Evolutionary conservation across 2,797 vertebrate species (phyloP), one percentile per base, ranked within the genome.

Genomic region (Linurgus olivaceus): DNA sequence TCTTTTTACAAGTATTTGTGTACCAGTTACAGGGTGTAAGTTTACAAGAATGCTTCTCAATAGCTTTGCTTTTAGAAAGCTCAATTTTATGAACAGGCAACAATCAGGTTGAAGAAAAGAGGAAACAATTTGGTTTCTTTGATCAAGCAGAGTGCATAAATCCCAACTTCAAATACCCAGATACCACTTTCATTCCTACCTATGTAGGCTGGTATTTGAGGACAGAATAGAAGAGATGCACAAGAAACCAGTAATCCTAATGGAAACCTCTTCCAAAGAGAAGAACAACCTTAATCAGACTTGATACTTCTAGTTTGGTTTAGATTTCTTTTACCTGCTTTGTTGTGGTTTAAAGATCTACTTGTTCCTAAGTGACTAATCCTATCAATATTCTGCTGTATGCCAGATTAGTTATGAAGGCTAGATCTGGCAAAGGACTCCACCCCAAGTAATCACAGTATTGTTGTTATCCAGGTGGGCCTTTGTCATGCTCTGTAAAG

Each of bases 31-130:
- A 48, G 37, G 51, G 26, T 65, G 7, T 84, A 66, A 77, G 28
- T 77, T 92, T 81, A 68, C 71, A 81, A 75, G 11, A 29, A 59
- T 45, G 21, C 38, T 59, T 73, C 29, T 72, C 38, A 68, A 44
- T 63, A 90, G 17, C 18, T 83, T 93, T 91, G 35, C 29, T 89
- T 96, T 70, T 77, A 42, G 61, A 87, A 93, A 81, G 21, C n/a
- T 24, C 9, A 20, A 0, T 76, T 84, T 17, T 6, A 29, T 8
- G 3, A 74, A 55, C 11, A 74, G 67, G 42, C 14, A 44, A 20
- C 47, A 48, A 58, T 66, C 35, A 45, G 14, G n/a, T n/a, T n/a
- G n/a, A n/a, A n/a, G n/a, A n/a, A n/a, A n/a, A n/a, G n/a, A n/a
- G n/a, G n/a, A n/a, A n/a, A n/a, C n/a, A n/a, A n/a, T 57, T 63